Conservation (phyloP, 2,888 invertebrate genomes). For the Muschampia staudingeri region DNA sequence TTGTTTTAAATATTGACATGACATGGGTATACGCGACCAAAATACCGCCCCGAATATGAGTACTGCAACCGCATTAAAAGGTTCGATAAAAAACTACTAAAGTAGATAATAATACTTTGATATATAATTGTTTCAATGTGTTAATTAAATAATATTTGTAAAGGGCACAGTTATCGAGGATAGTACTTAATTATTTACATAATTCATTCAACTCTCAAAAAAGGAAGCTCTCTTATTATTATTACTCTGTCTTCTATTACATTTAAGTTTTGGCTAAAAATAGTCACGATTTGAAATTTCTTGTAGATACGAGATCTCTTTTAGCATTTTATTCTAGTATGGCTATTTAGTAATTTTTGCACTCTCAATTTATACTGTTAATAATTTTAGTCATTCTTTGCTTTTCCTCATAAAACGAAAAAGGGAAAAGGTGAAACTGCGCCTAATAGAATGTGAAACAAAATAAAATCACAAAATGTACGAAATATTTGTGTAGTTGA, state of each 20-base stretch:
- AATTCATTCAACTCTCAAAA: conserved; percentile 31
- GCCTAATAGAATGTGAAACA: not conserved
- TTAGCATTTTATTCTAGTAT: conserved; percentile 33
- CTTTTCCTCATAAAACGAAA: not conserved
- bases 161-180: conserved; percentile 23
- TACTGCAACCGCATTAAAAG: not conserved
- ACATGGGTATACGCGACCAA: not conserved
- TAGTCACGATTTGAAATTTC: conserved; percentile 28
- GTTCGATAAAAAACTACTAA: not conserved
- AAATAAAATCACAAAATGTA: no score
- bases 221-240: conserved; percentile 33
- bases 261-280: conserved; percentile 29
- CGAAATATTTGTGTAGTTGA: not conserved
- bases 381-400: not conserved
- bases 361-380: not conserved
- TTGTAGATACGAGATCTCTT: conserved; percentile 34
- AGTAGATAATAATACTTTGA: not conserved
- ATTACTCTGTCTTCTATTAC: not conserved
- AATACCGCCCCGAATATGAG: not conserved
- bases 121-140: conserved; percentile 17
- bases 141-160: not conserved
- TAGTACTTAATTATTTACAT: conserved; percentile 44
- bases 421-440: not conserved
- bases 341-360: conserved; percentile 30
- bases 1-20: not conserved